A percentile compares a stretch with the other conserved stretches of the same genome.
Conservation (phyloP, 2,888 invertebrate genomes). For the Aspidiotus destructor region DNA sequence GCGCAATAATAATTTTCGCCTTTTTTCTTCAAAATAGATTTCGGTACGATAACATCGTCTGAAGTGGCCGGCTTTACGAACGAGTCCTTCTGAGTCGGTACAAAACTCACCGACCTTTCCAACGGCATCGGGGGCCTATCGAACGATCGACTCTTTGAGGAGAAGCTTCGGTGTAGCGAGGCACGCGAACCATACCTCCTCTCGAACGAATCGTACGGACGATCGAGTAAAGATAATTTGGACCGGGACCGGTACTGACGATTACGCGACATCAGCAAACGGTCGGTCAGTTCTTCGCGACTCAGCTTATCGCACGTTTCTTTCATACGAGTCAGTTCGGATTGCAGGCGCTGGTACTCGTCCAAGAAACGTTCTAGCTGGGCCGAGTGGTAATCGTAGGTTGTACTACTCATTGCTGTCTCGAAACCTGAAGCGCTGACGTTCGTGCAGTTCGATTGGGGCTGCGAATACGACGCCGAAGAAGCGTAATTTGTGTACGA, state of each 20-base stretch:
- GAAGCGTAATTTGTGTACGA: constrained; percentile 22
- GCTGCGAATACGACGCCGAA: constrained; percentile 13
- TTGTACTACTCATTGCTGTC: constrained; percentile 44
- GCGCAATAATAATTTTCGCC: constrained; percentile 21
- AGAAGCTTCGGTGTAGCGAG: constrained; percentile 13
- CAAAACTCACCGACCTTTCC: constrained; percentile 31
- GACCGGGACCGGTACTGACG: constrained; percentile 21
- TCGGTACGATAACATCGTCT: constrained; percentile 47
- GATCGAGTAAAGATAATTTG: constrained; percentile 43
- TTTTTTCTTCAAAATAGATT: constrained; percentile 51
- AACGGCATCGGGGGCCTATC: constrained; percentile 20
- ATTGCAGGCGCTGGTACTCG: constrained; percentile 65
- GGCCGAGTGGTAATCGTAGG: constrained; percentile 67
- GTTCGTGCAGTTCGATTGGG: not conserved
- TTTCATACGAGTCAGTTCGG: constrained; percentile 70
- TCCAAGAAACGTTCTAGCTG: constrained; percentile 69
- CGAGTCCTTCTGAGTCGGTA: constrained; percentile 22
- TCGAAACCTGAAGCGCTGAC: constrained; percentile 20
- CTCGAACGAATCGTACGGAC: constrained; percentile 37
- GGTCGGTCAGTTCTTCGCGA: constrained; percentile 7
- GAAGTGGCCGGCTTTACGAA: constrained; percentile 37
- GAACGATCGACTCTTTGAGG: constrained; percentile 17
- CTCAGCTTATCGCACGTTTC: constrained; percentile 53
- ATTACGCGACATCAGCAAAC: constrained; percentile 2
- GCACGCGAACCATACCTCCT: constrained; percentile 16